A percentile compares a stretch with the other conserved stretches of the same genome.
These are phyloP conservation scores for Apotomis capreana DNA, from an alignment of 2,888 invertebrate species.

Conservation along the genomic window DNA sequence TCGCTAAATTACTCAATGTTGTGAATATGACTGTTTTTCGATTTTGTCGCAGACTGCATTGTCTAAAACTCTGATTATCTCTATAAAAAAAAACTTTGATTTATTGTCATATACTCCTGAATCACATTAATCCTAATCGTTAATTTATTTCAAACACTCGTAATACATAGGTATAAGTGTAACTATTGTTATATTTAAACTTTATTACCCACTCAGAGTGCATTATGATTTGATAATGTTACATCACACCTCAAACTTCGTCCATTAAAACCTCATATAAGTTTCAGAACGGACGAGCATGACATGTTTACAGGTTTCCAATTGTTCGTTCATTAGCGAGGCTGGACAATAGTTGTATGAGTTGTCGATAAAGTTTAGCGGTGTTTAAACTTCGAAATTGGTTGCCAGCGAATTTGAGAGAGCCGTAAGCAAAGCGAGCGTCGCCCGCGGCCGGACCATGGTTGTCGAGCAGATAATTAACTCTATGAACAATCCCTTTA, in stretches of 20 bases:
- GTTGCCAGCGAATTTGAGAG: conserved; percentile 75
- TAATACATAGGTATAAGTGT: not conserved
- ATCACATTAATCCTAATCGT: no score
- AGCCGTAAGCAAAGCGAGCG: conserved; percentile 51
- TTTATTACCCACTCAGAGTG: not conserved
- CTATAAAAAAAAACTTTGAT: no score
- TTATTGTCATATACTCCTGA: no score
- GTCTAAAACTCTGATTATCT: not conserved
- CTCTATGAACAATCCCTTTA: conserved; percentile 75
- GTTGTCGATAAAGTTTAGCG: conserved; percentile 76
- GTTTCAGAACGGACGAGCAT: conserved; percentile 19
- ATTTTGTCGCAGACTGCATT: not conserved
- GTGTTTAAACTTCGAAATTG: conserved; percentile 78
- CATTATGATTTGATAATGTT: not conserved
- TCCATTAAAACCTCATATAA: conserved; percentile 14
- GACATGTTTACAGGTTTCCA: conserved; percentile 48
- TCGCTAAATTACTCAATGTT: not conserved
- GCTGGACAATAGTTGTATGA: conserved; percentile 77
- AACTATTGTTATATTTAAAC: not conserved
- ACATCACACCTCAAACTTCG: conserved; percentile 6
- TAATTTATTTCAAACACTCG: not conserved
- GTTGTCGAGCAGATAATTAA: conserved; percentile 74
- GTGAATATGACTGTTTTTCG: not conserved
- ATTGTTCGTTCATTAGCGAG: conserved; percentile 62
- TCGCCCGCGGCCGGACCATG: conserved; percentile 65